Evolutionary conservation across 1,140 invertebrate species (phyloP), one percentile per base, ranked within the genome.

Genomic region (Papilio machaon): DNA sequence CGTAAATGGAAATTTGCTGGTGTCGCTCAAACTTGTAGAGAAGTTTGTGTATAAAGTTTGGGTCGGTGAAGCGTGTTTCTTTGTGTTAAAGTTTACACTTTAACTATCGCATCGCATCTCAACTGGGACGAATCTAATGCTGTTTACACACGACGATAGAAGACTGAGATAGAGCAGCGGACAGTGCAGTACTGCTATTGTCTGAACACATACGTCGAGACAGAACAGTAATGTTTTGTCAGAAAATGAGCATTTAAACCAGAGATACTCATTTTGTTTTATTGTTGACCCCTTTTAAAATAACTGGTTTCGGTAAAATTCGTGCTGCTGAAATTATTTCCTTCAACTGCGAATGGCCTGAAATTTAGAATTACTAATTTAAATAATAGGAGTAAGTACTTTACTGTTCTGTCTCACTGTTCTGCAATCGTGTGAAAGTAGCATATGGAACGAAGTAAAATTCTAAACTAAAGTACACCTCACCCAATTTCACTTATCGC

Each of bases 401-500:
- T 7, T 10, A 49, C 10, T 49, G 47, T 11, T 8, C 54, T 58
- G 17, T 17, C 17, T 19, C 5, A 58, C 17, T n/a, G 7, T n/a
- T 8, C 17, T 17, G 7, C 17, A 2, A 15, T 58, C 54, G 54
- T 58, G 54, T 58, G n/a, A 58, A 58, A 58, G 15, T 58, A 19
- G 17, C 54, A 52, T 52, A 15, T n/a, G 17, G 54, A 58, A 58
- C 54, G 17, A 58, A 58, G 54, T 19, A 17, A 52, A 52, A 52
- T 58, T 7, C 54, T n/a, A 58, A 58, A 15, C 47, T 19, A 43
- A 43, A 43, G 38, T 35, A 15, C 10, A 43, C 70, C 70, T 73
- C 70, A 73, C 70, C 38, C 17, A 73, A 10, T 43, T 73, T 73
- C 30, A 43, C 70, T 73, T 73, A 73, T 73, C 70, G 38, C 43